Conservation (phyloP, 2,888 invertebrate species). For the Orthosia gothica region DNA sequence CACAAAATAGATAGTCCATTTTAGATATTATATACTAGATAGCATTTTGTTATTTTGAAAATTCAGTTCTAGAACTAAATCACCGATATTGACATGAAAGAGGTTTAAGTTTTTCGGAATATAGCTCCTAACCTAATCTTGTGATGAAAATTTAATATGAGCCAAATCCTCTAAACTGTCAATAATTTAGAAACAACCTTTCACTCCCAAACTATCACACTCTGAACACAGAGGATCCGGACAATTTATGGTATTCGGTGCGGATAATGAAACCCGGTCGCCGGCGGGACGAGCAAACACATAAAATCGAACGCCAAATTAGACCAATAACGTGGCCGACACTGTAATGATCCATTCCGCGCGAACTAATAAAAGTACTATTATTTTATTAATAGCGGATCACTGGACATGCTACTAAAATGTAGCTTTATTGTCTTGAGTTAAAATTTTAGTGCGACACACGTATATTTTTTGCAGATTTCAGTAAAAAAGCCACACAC, state of each 20-base stretch:
- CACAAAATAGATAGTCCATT: too few relatives aligned
- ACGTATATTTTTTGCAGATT: not conserved
- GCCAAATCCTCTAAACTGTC: too few relatives aligned
- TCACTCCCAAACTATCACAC: slow-evolving; percentile 57
- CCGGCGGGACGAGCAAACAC: slow-evolving; percentile 80
- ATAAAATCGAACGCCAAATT: slow-evolving; percentile 84
- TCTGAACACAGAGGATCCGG: slow-evolving; percentile 67
- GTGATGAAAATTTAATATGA: too few relatives aligned
- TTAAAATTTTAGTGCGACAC: not conserved
- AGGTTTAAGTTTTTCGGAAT: not conserved
- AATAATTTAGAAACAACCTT: slow-evolving; percentile 22
- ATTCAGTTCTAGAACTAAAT: not conserved
- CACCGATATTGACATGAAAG: not conserved
- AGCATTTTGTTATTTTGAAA: too few relatives aligned
- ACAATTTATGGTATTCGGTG: slow-evolving; percentile 80
- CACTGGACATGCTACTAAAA: slow-evolving; percentile 69
- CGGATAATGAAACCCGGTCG: slow-evolving; percentile 83
- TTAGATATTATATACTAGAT: too few relatives aligned
- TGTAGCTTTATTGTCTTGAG: slow-evolving; percentile 34
- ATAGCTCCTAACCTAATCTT: too few relatives aligned
- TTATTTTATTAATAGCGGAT: slow-evolving; percentile 68
- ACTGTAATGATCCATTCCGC: slow-evolving; percentile 77
- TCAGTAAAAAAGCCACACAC: not conserved
- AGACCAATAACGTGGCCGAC: slow-evolving; percentile 80
- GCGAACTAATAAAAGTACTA: slow-evolving; percentile 69